These are phyloP conservation scores for Idris sp. DNA, from an alignment of 1,140 invertebrate genomes.

Conservation along the genomic window DNA sequence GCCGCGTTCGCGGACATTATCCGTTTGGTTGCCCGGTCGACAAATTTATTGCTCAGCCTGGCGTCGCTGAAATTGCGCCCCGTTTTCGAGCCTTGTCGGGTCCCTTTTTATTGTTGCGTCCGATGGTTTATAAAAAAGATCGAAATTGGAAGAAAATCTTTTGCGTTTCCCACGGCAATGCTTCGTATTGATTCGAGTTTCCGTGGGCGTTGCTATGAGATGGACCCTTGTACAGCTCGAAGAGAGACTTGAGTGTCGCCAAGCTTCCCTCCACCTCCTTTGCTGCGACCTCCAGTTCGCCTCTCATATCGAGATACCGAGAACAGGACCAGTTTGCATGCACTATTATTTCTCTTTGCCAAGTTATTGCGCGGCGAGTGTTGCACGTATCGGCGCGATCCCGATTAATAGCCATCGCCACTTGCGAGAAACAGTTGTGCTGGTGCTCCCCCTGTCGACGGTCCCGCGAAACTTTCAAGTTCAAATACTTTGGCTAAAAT, in stretches of 20 bases:
- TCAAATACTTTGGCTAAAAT: too few species aligned
- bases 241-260: slow-evolving; percentile 78
- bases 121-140: slow-evolving; percentile 64
- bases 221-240: slow-evolving; percentile 77
- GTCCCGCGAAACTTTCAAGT: too few species aligned
- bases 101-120: slow-evolving; percentile 43
- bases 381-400: slow-evolving; percentile 28
- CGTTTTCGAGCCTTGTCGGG: slow-evolving; percentile 14
- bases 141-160: slow-evolving; percentile 74
- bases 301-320: slow-evolving; percentile 62
- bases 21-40: slow-evolving; percentile 38
- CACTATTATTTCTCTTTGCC: slow-evolving; percentile 53
- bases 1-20: slow-evolving; percentile 39
- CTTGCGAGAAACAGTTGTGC: too few species aligned
- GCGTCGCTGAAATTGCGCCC: slow-evolving; percentile 43
- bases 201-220: slow-evolving; percentile 79
- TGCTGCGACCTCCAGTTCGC: slow-evolving; percentile 57
- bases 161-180: slow-evolving; percentile 76
- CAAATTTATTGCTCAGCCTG: slow-evolving; percentile 59
- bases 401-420: slow-evolving; percentile 38
- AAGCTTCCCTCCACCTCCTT: slow-evolving; percentile 73
- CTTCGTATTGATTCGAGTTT: slow-evolving; percentile 78
- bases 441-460: too few species aligned
- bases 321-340: slow-evolving; percentile 61
- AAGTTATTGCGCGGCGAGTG: slow-evolving; percentile 39